A percentile compares a stretch with the other conserved stretches of the same genome.
These are phyloP conservation scores for Trypoxylon attenuatum DNA, from an alignment of 2,888 invertebrate species.

Conservation along the genomic window DNA sequence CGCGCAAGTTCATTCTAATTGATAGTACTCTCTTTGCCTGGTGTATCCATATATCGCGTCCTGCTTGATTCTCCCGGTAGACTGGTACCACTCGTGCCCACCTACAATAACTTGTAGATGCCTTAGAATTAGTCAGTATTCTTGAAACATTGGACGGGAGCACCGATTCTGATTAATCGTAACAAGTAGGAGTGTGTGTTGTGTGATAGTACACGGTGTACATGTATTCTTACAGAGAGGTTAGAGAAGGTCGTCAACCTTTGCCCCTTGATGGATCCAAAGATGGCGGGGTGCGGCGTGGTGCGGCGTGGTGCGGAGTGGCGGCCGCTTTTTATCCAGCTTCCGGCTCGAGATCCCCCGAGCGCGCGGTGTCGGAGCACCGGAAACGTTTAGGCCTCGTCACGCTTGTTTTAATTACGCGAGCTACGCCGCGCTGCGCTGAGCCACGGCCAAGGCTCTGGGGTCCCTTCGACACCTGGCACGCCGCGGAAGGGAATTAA, in stretches of 20 bases:
- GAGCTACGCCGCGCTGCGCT: slow-evolving; percentile 40
- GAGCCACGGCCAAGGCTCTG: too few relatives aligned
- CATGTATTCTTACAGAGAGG: too few relatives aligned
- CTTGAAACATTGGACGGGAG: slow-evolving; percentile 41
- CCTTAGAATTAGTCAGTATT: slow-evolving; percentile 35
- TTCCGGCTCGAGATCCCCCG: slow-evolving; percentile 58
- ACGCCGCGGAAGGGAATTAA: slow-evolving; percentile 67
- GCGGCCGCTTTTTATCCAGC: slow-evolving; percentile 56
- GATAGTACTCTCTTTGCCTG: slow-evolving; percentile 39
- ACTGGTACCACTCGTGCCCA: slow-evolving; percentile 25
- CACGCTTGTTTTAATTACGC: slow-evolving; percentile 70
- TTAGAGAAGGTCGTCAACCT: slow-evolving; percentile 42
- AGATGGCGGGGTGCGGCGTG: too few relatives aligned
- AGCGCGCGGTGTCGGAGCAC: slow-evolving; percentile 43
- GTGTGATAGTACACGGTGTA: too few relatives aligned
- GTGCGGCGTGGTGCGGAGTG: slow-evolving; percentile 19
- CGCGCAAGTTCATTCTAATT: slow-evolving; percentile 57
- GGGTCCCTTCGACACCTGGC: slow-evolving; percentile 66
- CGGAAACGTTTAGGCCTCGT: slow-evolving; percentile 70
- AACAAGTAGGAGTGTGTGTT: too few relatives aligned
- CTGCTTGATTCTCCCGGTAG: slow-evolving; percentile 18
- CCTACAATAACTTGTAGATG: slow-evolving; percentile 43
- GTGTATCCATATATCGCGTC: slow-evolving; percentile 31
- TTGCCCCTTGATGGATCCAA: slow-evolving; percentile 30
- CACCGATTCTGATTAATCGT: too few relatives aligned